A percentile compares a stretch with the other conserved stretches of the same genome.
Conservation (phyloP, 2,113 vertebrate species). For the Petrocephalus microphthalmus region DNA sequence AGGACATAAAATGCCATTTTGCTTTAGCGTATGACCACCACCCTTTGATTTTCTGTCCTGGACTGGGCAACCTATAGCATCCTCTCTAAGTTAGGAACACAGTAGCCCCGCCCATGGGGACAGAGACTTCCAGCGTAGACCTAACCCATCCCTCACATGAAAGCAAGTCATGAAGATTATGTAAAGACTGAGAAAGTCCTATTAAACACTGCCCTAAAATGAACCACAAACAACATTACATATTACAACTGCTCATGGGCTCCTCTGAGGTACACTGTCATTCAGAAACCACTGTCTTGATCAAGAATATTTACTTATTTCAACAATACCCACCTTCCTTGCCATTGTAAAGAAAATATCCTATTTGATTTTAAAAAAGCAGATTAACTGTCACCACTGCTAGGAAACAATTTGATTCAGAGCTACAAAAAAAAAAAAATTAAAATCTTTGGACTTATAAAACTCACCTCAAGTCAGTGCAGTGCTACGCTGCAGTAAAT, state of each 20-base stretch:
- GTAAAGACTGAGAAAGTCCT: not conserved
- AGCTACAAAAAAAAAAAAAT: constrained; percentile 26
- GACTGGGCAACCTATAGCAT: not conserved
- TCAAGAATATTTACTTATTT: constrained; percentile 11
- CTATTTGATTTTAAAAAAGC: constrained; percentile 23
- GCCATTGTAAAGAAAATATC: constrained; percentile 32
- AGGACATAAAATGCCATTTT: not conserved
- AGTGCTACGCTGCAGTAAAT: not conserved
- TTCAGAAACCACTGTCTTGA: constrained; percentile 5
- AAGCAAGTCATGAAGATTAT: constrained; percentile 10
- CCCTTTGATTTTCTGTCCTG: not conserved
- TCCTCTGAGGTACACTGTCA: constrained; percentile 18
- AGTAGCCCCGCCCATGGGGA: not conserved
- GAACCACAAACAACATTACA: not conserved
- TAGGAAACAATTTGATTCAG: not conserved
- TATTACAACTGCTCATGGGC: not conserved
- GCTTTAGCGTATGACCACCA: not conserved
- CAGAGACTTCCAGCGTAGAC: not conserved
- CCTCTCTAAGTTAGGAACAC: not conserved
- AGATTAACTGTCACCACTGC: constrained; percentile 15
- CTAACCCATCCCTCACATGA: constrained; percentile 18
- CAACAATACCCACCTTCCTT: constrained; percentile 39
- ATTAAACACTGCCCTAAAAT: not conserved
- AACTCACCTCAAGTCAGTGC: not conserved
- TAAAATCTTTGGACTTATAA: not conserved